Conservation (phyloP, 2,113 vertebrate genomes). For the Pygoscelis antarcticus region DNA sequence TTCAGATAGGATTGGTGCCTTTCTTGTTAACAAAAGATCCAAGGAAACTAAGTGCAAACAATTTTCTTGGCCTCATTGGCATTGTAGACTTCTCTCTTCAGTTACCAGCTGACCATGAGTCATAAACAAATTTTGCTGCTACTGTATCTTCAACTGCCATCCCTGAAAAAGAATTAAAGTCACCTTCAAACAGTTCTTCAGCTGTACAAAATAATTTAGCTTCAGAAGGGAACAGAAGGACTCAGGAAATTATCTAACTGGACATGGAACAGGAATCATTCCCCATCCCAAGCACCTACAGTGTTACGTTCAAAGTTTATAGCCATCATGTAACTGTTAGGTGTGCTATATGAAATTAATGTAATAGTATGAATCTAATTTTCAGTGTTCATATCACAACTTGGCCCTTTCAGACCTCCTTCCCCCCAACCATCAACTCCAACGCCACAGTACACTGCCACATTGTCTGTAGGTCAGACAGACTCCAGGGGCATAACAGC, state of each 20-base stretch:
- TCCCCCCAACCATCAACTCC: neutral
- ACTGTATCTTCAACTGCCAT: slow-evolving; percentile 93
- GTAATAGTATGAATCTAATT: neutral
- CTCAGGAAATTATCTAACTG: neutral
- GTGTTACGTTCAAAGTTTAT: neutral
- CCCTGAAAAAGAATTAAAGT: slow-evolving; percentile 75
- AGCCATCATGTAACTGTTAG: neutral
- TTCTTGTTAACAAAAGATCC: neutral
- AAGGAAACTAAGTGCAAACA: neutral
- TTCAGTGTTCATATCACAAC: neutral
- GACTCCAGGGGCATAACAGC: neutral
- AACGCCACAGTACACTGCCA: neutral
- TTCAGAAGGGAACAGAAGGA: neutral
- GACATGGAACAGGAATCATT: neutral
- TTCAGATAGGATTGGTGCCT: neutral
- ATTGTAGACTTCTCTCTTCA: neutral
- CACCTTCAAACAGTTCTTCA: neutral
- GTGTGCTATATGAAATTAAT: neutral
- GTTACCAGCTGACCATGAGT: slow-evolving; percentile 82
- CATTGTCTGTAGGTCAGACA: neutral
- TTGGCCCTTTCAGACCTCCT: neutral
- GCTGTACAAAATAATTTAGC: neutral
- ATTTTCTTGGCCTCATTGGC: neutral
- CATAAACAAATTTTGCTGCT: slow-evolving; percentile 88
- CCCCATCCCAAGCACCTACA: neutral